Evolutionary conservation across 2,797 vertebrate species (phyloP), one percentile per base, ranked within the genome.

Genomic region (Malacoraja senta): DNA sequence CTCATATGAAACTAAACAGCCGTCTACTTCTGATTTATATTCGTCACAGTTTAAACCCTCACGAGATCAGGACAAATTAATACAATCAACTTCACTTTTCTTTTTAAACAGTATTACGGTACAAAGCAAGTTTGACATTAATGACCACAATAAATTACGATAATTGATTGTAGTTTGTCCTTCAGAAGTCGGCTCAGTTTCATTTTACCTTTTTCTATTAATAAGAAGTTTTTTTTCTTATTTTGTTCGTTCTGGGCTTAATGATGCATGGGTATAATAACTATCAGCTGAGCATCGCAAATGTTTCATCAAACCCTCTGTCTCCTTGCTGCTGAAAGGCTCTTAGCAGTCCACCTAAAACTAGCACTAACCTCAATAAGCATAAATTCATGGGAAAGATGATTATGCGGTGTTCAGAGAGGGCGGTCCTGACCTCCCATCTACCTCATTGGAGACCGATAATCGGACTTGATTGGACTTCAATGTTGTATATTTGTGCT

Each of bases 271-370:
- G 98, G 98, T 97, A 97, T 97, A 96, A 97, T 97, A 98, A 97
- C 97, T 96, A 97, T 98, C 99, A 99, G 98, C 99, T 99, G 98
- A 97, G 98, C 97, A 97, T 98, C 99, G 98, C 98, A 97, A 99
- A 98, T 98, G 98, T 99, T 99, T 98, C 98, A 99, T 99, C 98
- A 99, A 98, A 98, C 97, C 97, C 97, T 98, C 98, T 98, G 99
- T 99, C 98, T 98, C 98, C 10, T 4, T 97, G 96, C 97, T 95
- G 97, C 97, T 97, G 97, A 97, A 97, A 96, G 95, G 95, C 96
- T 95, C 96, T 96, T 96, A 96, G 98, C 98, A 98, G 98, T 98
- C 98, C 98, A 98, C 98, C 98, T 98, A 98, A 99, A 58, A 17
- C 21, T 29, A 29, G 44, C 1, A 1, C 10, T 26, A 26, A 26